Evolutionary conservation across 2,888 invertebrate species (phyloP).

Genomic region (Acanthosepion lycidas): DNA sequence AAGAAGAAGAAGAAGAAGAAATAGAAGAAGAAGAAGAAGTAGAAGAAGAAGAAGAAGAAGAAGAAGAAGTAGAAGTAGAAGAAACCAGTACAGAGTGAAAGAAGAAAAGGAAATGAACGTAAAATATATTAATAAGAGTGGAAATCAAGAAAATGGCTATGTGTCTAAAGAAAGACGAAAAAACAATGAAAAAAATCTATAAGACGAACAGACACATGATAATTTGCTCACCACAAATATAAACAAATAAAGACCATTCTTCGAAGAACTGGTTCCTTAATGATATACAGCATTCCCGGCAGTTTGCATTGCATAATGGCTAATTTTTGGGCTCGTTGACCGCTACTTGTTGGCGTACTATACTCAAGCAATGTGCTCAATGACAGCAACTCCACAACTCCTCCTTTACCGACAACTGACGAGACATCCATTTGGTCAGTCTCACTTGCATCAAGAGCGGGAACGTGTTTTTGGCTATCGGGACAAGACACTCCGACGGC

Average conservation of each 20-base stretch:
- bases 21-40: too few relatives aligned
- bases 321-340: background rate
- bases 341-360: background rate
- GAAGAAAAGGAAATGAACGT: too few relatives aligned
- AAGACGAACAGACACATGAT: background rate
- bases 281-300: constrained; percentile 37
- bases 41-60: too few relatives aligned
- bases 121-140: too few relatives aligned
- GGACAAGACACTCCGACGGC: background rate
- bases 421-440: background rate
- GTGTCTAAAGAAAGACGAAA: too few relatives aligned
- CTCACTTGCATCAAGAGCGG: background rate
- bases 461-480: background rate
- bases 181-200: too few relatives aligned
- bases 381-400: background rate
- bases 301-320: constrained; percentile 4
- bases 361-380: background rate
- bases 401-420: background rate
- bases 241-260: constrained; percentile 41
- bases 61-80: too few relatives aligned
- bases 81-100: too few relatives aligned
- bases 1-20: too few relatives aligned
- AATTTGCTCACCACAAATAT: constrained; percentile 37
- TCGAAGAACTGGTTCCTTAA: constrained; percentile 37
- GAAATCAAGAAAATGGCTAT: too few relatives aligned